phyloP scores from a whole-genome alignment of 2,888 invertebrate genomes.

The Meghimatium bilineatum region DNA sequence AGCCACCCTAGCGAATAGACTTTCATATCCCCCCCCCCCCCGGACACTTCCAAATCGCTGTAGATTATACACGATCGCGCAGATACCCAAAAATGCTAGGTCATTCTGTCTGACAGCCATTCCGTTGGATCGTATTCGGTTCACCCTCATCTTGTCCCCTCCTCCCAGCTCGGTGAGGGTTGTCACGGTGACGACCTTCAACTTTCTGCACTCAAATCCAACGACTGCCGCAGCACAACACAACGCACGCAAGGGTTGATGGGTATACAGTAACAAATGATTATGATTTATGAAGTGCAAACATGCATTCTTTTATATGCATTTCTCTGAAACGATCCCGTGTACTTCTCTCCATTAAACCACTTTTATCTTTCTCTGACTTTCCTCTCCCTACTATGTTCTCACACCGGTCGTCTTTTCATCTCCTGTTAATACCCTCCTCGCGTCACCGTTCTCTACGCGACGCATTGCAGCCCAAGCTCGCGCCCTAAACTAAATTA shows the following conservation, averaged over 20 bases:
- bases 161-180: neutral
- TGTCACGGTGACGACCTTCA: neutral
- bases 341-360: no score
- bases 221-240: neutral
- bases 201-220: neutral
- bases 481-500: no score
- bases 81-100: neutral
- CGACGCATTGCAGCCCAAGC: no score
- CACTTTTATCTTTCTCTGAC: no score
- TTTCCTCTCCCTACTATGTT: no score
- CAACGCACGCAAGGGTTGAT: neutral
- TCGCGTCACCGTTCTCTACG: no score
- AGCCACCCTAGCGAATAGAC: neutral
- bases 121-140: neutral
- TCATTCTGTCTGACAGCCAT: constrained; percentile 9
- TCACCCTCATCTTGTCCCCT: neutral
- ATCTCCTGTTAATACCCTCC: no score
- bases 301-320: neutral
- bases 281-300: neutral
- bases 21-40: neutral
- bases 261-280: neutral
- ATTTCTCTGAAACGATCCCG: no score
- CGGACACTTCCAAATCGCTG: neutral
- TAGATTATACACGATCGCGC: neutral
- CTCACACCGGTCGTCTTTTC: no score